Evolutionary conservation across 2,113 vertebrate species (phyloP).

Genomic region (Lamprologus speciosus): DNA sequence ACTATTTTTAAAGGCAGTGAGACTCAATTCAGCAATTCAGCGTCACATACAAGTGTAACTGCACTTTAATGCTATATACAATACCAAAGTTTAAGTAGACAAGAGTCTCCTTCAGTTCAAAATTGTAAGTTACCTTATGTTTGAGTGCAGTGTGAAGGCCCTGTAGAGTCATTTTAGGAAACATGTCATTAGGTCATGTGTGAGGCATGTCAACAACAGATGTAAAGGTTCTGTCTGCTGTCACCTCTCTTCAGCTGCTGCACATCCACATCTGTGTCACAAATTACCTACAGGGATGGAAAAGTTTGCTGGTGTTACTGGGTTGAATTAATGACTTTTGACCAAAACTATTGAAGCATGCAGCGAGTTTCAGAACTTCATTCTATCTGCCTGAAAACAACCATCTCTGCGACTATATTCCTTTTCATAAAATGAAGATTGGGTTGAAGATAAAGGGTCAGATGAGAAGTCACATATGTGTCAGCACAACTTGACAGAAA

Average conservation of each 20-base stretch:
- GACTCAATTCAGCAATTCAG: not conserved
- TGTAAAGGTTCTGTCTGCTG: not conserved
- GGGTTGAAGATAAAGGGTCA: not conserved
- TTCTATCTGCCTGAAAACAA: not conserved
- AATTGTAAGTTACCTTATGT: not conserved
- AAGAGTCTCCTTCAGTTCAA: not conserved
- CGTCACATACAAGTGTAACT: fast-evolving
- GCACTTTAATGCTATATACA: not conserved
- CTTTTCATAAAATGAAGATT: not conserved
- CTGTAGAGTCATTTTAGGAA: not conserved
- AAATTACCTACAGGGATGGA: not conserved
- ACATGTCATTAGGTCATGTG: not conserved
- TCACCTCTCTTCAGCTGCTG: not conserved
- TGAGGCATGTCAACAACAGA: not conserved
- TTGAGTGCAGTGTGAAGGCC: not conserved
- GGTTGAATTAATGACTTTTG: not conserved
- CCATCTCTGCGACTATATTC: not conserved
- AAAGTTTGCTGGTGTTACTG: not conserved
- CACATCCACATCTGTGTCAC: not conserved
- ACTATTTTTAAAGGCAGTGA: not conserved
- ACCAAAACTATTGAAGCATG: not conserved
- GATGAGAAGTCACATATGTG: not conserved
- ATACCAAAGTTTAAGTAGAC: not conserved
- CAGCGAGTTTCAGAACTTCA: not conserved
- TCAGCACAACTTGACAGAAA: not conserved